phyloP scores from a whole-genome alignment of 1,140 invertebrate species.

The Amyelois transitella region DNA sequence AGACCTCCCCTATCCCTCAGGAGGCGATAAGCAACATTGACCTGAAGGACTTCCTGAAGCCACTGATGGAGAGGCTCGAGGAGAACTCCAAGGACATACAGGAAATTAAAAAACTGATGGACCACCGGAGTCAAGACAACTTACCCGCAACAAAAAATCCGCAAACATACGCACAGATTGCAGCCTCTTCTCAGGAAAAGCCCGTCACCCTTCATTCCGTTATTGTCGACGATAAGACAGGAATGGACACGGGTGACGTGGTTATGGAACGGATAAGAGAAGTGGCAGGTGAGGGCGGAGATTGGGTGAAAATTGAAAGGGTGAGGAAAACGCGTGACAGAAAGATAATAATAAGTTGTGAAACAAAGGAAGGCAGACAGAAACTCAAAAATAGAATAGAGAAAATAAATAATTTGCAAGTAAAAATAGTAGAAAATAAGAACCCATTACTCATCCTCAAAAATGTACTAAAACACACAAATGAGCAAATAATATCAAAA shows the following conservation, averaged over 20 bases:
- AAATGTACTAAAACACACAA: constrained; percentile 9
- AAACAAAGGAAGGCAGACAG: constrained; percentile 3
- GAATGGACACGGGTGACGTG: constrained; percentile 9
- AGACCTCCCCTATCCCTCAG: no score
- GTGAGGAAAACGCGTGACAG: constrained; percentile 10
- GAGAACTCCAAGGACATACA: no score
- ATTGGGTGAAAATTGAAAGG: constrained; percentile 3
- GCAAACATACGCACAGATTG: no score
- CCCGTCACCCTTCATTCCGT: no score
- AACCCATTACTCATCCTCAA: constrained; percentile 10
- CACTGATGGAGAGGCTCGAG: no score
- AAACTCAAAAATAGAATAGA: constrained; percentile 3
- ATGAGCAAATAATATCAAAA: constrained; percentile 13
- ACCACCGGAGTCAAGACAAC: no score
- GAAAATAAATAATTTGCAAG: neutral
- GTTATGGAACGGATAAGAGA: constrained; percentile 2
- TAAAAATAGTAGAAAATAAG: constrained; percentile 14
- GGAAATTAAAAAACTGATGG: no score
- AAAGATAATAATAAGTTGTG: constrained; percentile 8
- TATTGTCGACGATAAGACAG: no score
- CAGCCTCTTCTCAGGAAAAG: no score
- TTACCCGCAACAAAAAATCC: no score
- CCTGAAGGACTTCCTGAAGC: no score
- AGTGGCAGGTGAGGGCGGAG: neutral
- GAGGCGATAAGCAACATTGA: no score